A percentile compares a stretch with the other conserved stretches of the same genome.
Evolutionary conservation across 2,113 vertebrate species (phyloP).

Genomic region (Capreolus pygargus): DNA sequence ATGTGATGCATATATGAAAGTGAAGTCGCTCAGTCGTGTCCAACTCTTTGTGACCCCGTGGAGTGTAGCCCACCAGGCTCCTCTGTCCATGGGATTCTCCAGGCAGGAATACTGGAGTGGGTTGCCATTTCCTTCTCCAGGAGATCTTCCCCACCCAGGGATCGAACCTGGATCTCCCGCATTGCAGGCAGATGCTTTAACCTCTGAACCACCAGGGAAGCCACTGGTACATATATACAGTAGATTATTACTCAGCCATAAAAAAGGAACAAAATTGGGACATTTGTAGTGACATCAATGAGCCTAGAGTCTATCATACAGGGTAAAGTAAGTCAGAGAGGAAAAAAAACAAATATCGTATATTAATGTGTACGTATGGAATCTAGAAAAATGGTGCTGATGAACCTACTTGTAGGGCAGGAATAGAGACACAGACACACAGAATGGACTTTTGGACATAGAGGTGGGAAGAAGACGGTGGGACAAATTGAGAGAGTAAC

Average conservation of each 20-base stretch:
- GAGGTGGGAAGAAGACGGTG: not conserved
- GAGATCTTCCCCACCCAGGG: too few relatives aligned
- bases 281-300: not conserved
- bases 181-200: too few relatives aligned
- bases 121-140: too few relatives aligned
- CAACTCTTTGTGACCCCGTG: too few relatives aligned
- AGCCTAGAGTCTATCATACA: not conserved
- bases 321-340: not conserved
- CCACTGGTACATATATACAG: not conserved
- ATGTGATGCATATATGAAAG: not conserved
- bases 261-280: not conserved
- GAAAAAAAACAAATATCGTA: not conserved
- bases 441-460: not conserved
- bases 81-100: too few relatives aligned
- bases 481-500: not conserved
- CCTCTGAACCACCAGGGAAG: too few relatives aligned
- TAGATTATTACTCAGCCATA: not conserved
- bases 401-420: not conserved
- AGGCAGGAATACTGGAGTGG: too few relatives aligned
- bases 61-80: too few relatives aligned
- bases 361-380: not conserved
- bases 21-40: too few relatives aligned
- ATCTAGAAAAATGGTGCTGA: not conserved
- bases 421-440: not conserved
- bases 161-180: too few relatives aligned